Conservation (phyloP, 23 tunicate genomes). For the Ciona savignyi region DNA sequence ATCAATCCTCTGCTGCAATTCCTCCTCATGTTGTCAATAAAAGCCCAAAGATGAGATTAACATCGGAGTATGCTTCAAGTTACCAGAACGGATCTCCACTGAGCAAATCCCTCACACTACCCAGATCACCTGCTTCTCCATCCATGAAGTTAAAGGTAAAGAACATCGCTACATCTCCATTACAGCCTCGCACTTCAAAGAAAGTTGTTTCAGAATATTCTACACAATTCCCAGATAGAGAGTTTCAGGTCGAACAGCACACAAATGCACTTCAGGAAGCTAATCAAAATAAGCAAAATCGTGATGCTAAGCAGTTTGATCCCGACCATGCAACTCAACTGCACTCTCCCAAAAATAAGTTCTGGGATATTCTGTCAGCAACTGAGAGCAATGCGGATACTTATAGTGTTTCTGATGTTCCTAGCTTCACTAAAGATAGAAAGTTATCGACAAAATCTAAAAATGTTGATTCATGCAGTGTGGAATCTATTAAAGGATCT, state of each 20-base stretch:
- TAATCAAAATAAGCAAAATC: constrained; percentile 59
- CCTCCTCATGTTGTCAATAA: constrained; percentile 39
- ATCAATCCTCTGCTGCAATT: constrained; percentile 72
- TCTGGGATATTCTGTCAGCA: constrained; percentile 66
- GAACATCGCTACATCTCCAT: constrained; percentile 31
- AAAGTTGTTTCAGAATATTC: constrained; percentile 42
- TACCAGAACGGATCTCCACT: constrained; percentile 30
- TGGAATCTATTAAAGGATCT: constrained; percentile 6
- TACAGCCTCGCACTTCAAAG: constrained; percentile 16
- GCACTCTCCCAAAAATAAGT: constrained; percentile 57
- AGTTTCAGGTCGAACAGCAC: constrained; percentile 8
- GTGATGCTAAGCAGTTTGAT: constrained; percentile 62
- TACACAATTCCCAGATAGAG: constrained; percentile 11
- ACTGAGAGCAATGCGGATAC: constrained; percentile 8
- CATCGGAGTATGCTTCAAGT: constrained; percentile 57
- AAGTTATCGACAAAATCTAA: neutral
- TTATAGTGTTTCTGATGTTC: neutral
- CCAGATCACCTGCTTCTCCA: constrained; percentile 75
- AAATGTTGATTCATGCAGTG: neutral
- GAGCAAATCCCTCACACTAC: constrained; percentile 13
- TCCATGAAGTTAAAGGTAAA: constrained; percentile 68
- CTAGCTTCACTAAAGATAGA: neutral
- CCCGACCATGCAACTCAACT: constrained; percentile 67
- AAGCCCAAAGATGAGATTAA: constrained; percentile 38
- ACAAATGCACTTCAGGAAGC: constrained; percentile 35